Evolutionary conservation across 2,888 invertebrate species (phyloP).

Genomic region (Andrena praecox): DNA sequence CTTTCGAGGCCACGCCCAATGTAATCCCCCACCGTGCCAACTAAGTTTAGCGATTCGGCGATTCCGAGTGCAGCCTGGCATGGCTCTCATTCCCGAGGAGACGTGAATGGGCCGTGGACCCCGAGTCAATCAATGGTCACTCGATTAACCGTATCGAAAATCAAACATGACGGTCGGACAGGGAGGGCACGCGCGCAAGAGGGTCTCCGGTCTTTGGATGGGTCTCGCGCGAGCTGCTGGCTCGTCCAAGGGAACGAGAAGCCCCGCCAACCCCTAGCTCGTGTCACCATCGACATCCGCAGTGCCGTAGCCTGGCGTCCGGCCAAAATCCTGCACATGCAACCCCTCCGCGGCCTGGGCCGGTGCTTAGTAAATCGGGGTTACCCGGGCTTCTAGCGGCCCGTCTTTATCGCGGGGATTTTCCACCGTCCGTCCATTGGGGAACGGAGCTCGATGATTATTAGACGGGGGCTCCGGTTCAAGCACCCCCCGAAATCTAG

Average conservation of each 20-base stretch:
- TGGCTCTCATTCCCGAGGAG: background rate
- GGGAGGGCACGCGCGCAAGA: background rate
- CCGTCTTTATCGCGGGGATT: constrained; percentile 69
- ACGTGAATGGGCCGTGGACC: no score
- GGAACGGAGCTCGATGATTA: constrained; percentile 34
- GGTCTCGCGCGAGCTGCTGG: constrained; percentile 16
- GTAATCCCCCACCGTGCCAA: background rate
- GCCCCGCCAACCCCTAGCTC: constrained; percentile 59
- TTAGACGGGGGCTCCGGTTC: constrained; percentile 41
- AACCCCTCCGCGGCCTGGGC: constrained; percentile 57
- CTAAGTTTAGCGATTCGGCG: background rate
- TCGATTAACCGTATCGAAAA: constrained; percentile 6
- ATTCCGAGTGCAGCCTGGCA: background rate
- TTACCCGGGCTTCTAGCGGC: constrained; percentile 65
- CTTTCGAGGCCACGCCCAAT: constrained; percentile 12
- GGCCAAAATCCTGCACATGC: constrained; percentile 76
- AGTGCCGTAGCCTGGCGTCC: constrained; percentile 81
- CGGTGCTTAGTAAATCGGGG: constrained; percentile 68
- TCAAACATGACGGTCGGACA: constrained; percentile 18
- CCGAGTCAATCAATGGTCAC: background rate
- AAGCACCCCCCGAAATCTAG: constrained; percentile 33
- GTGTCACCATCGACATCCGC: constrained; percentile 82
- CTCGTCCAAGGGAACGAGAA: constrained; percentile 30
- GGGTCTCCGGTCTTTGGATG: background rate
- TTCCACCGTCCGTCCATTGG: constrained; percentile 50